Percentiles rank a stretch among this genome's conserved stretches.
phyloP scores from a whole-genome alignment of 2,113 vertebrate genomes.

The Tragelaphus scriptus region DNA sequence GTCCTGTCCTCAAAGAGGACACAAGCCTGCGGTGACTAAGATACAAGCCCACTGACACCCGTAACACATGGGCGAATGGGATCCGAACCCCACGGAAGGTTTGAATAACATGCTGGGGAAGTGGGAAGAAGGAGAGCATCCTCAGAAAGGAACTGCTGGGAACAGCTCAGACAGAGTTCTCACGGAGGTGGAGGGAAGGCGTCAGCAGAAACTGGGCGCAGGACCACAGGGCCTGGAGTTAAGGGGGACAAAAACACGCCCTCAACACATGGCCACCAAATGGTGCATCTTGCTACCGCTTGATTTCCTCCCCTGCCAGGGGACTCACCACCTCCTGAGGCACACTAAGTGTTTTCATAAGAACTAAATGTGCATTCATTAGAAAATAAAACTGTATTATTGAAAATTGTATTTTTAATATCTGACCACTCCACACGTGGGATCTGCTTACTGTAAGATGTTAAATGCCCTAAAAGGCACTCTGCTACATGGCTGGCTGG shows the following conservation, averaged over 20 bases:
- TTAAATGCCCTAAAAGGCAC: background rate
- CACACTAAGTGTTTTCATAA: accelerated
- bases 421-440: background rate
- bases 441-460: background rate
- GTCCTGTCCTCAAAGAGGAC: background rate
- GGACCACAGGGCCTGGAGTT: background rate
- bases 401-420: background rate
- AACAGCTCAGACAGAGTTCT: background rate
- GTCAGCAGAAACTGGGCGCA: accelerated
- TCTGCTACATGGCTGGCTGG: background rate
- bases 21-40: accelerated
- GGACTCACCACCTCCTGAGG: background rate
- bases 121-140: accelerated
- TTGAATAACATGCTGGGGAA: accelerated
- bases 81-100: background rate
- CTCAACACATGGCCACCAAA: background rate
- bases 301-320: background rate
- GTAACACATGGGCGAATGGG: accelerated
- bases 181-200: accelerated
- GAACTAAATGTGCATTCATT: background rate
- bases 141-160: accelerated
- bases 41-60: accelerated
- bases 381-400: background rate
- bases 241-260: background rate
- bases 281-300: no score